Evolutionary conservation across 2,888 invertebrate genomes (phyloP).

Genomic region (Synergus umbraculus): DNA sequence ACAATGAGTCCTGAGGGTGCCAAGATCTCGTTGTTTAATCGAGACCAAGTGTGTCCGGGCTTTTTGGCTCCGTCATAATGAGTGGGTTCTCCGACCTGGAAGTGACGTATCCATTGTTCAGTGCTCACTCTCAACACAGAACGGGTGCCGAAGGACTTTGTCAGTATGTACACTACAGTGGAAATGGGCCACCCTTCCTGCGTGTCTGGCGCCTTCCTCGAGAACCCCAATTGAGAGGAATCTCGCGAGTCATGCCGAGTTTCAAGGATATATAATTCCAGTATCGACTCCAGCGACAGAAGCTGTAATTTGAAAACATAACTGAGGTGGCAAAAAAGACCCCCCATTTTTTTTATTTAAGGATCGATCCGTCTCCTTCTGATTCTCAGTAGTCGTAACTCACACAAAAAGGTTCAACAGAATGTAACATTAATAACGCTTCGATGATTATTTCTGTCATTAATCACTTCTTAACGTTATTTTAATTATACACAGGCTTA

Average conservation of each 20-base stretch:
- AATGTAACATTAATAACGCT: neutral
- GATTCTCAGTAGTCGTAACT: neutral
- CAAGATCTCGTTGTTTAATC: constrained; percentile 29
- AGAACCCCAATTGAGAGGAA: constrained; percentile 33
- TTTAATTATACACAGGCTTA: neutral
- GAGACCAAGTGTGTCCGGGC: constrained; percentile 23
- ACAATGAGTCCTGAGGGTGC: neutral
- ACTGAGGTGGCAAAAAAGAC: constrained; percentile 17
- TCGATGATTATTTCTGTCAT: neutral
- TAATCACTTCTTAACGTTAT: neutral
- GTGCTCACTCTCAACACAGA: neutral
- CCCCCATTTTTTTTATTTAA: neutral
- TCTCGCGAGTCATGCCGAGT: constrained; percentile 32
- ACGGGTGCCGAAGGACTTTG: constrained; percentile 27
- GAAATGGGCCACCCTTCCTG: constrained; percentile 1
- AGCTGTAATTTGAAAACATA: constrained; percentile 26
- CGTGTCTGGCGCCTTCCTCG: constrained; percentile 3
- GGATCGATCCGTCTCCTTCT: neutral
- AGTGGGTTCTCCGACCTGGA: constrained; percentile 30
- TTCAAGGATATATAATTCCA: constrained; percentile 21
- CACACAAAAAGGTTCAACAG: neutral
- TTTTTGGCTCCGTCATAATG: constrained; percentile 33
- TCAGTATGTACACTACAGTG: neutral
- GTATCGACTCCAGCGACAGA: constrained; percentile 25
- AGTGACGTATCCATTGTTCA: constrained; percentile 40